Evolutionary conservation across 2,888 invertebrate species (phyloP).

Genomic region (Podotricha telesiphe): DNA sequence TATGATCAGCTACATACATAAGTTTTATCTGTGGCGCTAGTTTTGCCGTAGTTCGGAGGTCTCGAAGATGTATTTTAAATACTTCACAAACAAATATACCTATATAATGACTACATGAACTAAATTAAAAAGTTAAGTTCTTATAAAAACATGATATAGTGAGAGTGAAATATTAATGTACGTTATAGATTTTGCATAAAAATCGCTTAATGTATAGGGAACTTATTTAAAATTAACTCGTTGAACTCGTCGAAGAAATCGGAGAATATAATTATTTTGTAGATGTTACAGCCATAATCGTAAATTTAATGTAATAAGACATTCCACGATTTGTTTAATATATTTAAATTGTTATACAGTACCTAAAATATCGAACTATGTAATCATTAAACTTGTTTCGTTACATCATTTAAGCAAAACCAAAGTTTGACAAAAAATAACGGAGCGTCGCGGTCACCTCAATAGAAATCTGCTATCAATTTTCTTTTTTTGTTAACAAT

Average conservation of each 20-base stretch:
- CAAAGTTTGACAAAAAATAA: constrained; percentile 36
- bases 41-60: no score
- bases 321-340: not conserved
- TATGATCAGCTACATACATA: no score
- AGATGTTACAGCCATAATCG: not conserved
- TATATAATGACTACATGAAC: not conserved
- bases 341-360: constrained; percentile 15
- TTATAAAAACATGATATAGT: not conserved
- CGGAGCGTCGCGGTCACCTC: constrained; percentile 33
- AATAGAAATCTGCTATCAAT: constrained; percentile 22
- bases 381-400: constrained; percentile 39
- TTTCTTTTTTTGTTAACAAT: constrained; percentile 31
- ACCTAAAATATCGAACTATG: constrained; percentile 24
- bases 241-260: not conserved
- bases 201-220: not conserved
- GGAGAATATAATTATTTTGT: not conserved
- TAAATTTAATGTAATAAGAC: not conserved
- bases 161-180: not conserved
- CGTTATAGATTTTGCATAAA: not conserved
- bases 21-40: not conserved
- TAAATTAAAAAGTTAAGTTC: not conserved
- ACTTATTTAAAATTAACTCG: not conserved
- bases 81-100: not conserved
- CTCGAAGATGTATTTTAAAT: not conserved
- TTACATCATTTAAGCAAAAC: constrained; percentile 38